A percentile compares a stretch with the other conserved stretches of the same genome.
phyloP scores from a whole-genome alignment of 2,797 vertebrate genomes.

The Sarcoramphus papa region DNA sequence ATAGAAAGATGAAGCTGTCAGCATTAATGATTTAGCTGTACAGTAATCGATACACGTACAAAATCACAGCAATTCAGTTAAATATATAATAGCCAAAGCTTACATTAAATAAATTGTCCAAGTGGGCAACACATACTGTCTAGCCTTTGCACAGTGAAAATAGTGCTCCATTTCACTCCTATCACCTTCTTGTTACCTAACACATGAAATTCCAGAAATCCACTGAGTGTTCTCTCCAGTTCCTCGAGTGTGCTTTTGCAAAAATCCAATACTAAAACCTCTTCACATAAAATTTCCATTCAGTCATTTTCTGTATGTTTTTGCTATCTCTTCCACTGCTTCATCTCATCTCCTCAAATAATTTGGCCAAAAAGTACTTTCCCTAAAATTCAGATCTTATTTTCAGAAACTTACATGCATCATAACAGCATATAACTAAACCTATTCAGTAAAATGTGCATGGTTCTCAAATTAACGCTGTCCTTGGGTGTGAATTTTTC shows the following conservation, averaged over 20 bases:
- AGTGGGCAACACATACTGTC: neutral
- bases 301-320: neutral
- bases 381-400: neutral
- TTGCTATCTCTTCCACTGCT: neutral
- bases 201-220: neutral
- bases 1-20: neutral
- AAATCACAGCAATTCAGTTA: neutral
- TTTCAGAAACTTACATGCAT: neutral
- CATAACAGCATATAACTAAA: neutral
- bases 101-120: neutral
- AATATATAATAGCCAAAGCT: neutral
- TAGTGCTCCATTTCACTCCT: neutral
- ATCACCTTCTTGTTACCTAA: neutral
- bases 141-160: neutral
- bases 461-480: neutral
- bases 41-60: neutral
- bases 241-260: neutral
- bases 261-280: neutral
- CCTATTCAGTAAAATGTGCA: neutral
- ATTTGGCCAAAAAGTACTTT: neutral
- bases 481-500: neutral
- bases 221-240: neutral
- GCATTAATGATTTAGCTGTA: neutral
- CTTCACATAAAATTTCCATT: neutral
- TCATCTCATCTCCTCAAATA: neutral